Conservation (phyloP, 2,113 vertebrate species). For the Rousettus leschenaultii region DNA sequence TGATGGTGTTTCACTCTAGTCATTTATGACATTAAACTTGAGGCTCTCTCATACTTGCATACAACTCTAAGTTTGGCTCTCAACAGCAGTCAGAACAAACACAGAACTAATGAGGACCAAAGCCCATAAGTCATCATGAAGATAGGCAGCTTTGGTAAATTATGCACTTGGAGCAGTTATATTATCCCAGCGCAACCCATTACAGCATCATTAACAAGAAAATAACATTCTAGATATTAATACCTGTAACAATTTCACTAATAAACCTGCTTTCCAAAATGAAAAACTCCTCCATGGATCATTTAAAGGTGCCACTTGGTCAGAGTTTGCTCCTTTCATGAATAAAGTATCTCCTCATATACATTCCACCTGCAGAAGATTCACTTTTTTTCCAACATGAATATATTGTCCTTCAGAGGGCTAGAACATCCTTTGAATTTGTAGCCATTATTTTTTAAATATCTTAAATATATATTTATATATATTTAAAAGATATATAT, state of each 20-base stretch:
- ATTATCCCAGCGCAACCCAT: conserved; percentile 10
- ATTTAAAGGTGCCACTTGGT: conserved; percentile 38
- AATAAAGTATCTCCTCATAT: background rate
- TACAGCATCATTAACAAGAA: conserved; percentile 63
- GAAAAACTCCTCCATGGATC: conserved; percentile 43
- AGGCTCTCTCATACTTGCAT: background rate
- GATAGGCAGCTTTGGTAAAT: fast-evolving
- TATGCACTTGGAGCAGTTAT: background rate
- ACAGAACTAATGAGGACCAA: background rate
- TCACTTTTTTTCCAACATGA: background rate
- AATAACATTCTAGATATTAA: conserved; percentile 54
- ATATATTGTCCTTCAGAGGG: background rate
- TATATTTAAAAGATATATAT: no score
- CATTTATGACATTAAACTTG: background rate
- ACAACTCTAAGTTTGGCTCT: background rate
- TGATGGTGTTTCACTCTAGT: background rate
- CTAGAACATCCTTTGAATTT: background rate
- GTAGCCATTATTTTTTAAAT: background rate
- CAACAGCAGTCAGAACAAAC: background rate
- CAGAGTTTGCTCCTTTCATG: background rate
- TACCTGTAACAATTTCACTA: conserved; percentile 59
- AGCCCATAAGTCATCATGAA: fast-evolving
- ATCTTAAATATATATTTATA: background rate
- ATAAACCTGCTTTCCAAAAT: conserved; percentile 63
- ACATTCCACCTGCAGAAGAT: background rate